These are phyloP conservation scores for Cichlasoma orientale DNA, from an alignment of 2,797 vertebrate species.

Conservation along the genomic window DNA sequence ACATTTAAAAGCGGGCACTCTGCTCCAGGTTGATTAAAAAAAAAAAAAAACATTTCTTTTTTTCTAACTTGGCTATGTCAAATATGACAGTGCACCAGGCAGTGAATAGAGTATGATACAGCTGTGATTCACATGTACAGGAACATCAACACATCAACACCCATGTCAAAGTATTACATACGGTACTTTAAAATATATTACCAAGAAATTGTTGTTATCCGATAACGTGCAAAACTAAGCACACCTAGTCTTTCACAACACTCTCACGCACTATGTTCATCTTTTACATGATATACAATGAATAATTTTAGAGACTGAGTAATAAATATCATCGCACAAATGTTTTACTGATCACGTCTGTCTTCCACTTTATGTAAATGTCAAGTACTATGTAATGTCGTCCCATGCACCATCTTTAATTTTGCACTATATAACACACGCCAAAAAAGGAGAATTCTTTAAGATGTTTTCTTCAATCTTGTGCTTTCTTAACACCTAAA, in stretches of 20 bases:
- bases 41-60: conserved; percentile 26
- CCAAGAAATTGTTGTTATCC: conserved; percentile 60
- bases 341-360: conserved; percentile 41
- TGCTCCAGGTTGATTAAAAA: conserved; percentile 16
- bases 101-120: conserved; percentile 67
- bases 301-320: conserved; percentile 71
- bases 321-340: conserved; percentile 77
- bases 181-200: conserved; percentile 72
- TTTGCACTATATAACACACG: conserved; percentile 5
- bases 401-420: conserved; percentile 54
- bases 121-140: conserved; percentile 70
- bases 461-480: conserved; percentile 14
- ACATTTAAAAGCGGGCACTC: conserved; percentile 39
- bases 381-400: conserved; percentile 36
- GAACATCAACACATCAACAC: conserved; percentile 67
- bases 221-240: conserved; percentile 76
- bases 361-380: conserved; percentile 44
- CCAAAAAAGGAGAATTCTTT: conserved; percentile 13
- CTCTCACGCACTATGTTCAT: conserved; percentile 72
- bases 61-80: conserved; percentile 34
- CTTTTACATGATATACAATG: conserved; percentile 76
- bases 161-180: conserved; percentile 73
- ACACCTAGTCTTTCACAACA: conserved; percentile 71
- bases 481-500: conserved; percentile 40
- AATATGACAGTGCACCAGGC: conserved; percentile 50